Base-by-base conservation (phyloP, 1,140 invertebrate species). In the Anadara kagoshimensis region DNA sequence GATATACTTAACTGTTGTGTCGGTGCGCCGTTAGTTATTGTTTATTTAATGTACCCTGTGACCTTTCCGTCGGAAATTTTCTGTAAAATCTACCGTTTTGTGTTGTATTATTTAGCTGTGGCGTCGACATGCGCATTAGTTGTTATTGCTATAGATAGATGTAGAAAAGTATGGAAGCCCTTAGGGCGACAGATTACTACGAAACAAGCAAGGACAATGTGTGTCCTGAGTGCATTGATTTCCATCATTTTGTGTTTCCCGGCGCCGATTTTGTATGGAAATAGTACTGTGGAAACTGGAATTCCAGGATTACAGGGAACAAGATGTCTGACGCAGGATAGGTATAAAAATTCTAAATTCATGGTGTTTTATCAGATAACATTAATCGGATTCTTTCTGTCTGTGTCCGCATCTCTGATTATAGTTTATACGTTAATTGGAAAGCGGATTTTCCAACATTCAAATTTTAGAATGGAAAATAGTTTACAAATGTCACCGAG, bases 71-170 rank as follows among this genome's bases (percentile, higher is more conserved):
- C 72, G n/a, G 74, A 76, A 41, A 58, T 68, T 12, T 65, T 80
- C 22, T 86, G 85, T 54, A 86, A 85, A 61, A 63, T 82, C 11
- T 73, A 79, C 4, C 53, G 82, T n/a, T 83, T 83, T 61, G 65
- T 81, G 11, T 76, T 78, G 18, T 85, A 79, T 69, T 78, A 81
- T 62, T 78, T 80, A 44, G 80, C 74, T 41, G 76, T 81, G 47
- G 73, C 81, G n/a, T 78, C 79, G 12, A 62, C 77, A 14, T 57
- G 77, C 1, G 68, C 82, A 18, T 65, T 86, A 12, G 67, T 86
- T 7, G 56, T 81, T 44, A 86, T 86, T 36, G 79, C 83, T 29
- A 66, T 82, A 29, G 85, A 86, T 61, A 63, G 85, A 18, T 86
- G 80, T 71, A 61, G 80, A 24, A 83, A 83, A 61, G 82, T 86